Conservation (phyloP, 2,888 invertebrate genomes). For the Pristionchus japonicus region DNA sequence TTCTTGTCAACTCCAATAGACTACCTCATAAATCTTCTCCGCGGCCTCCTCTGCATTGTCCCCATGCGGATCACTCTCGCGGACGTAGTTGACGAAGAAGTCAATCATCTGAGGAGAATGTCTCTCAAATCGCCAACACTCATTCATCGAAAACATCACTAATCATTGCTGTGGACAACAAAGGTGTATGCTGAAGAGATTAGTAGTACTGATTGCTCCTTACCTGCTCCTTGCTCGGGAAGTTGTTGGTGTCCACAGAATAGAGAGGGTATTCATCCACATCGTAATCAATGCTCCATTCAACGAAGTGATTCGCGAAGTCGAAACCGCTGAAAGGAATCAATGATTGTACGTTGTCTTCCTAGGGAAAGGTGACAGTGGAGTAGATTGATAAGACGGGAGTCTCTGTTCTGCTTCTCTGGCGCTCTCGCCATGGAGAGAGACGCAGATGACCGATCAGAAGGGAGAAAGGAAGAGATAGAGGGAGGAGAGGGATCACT, state of each 20-base stretch:
- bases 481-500: too few species aligned
- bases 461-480: too few species aligned
- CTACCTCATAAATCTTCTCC: conserved; percentile 54
- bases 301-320: conserved; percentile 93
- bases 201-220: neutral
- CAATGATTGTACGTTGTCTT: neutral
- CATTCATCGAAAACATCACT: too few species aligned
- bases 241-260: conserved; percentile 77
- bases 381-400: too few species aligned
- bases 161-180: neutral
- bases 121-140: too few species aligned
- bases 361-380: neutral
- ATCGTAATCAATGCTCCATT: conserved; percentile 90
- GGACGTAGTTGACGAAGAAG: conserved; percentile 63
- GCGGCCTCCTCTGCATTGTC: conserved; percentile 35
- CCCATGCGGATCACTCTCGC: conserved; percentile 13
- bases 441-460: too few species aligned
- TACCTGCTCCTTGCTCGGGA: conserved; percentile 58
- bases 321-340: conserved; percentile 84
- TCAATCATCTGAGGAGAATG: conserved; percentile 56
- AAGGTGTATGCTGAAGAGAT: too few species aligned
- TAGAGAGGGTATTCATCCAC: conserved; percentile 86
- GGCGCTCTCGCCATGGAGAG: too few species aligned
- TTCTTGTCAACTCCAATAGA: neutral
- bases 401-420: too few species aligned